Percentiles rank a stretch among this genome's conserved stretches.
Evolutionary conservation across 2,113 vertebrate species (phyloP).

Genomic region (Grammatotria lemairii): DNA sequence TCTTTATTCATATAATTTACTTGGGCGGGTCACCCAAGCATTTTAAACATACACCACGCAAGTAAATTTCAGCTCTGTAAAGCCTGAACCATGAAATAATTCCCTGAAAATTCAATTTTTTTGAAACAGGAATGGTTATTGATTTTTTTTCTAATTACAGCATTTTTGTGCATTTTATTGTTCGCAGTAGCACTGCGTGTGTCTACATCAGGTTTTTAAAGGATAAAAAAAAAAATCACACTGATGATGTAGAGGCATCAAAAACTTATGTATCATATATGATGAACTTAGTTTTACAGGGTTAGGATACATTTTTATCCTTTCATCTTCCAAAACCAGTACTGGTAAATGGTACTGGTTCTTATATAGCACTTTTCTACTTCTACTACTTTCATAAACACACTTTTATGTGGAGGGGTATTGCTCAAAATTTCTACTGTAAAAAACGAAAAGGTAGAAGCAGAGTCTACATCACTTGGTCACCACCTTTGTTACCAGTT

Average conservation of each 20-base stretch:
- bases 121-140: background rate
- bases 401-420: background rate
- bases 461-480: background rate
- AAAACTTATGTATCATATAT: background rate
- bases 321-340: background rate
- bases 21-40: background rate
- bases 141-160: background rate
- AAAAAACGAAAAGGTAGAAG: background rate
- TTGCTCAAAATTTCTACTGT: background rate
- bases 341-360: background rate
- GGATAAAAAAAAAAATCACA: background rate
- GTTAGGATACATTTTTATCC: background rate
- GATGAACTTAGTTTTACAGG: background rate
- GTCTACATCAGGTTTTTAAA: background rate
- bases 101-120: background rate
- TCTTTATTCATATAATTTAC: too few relatives aligned
- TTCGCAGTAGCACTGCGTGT: background rate
- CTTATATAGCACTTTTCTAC: background rate
- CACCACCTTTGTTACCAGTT: background rate
- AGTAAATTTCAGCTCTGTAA: background rate
- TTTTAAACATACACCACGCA: background rate
- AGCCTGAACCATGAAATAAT: background rate
- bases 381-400: background rate
- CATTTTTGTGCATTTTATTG: background rate
- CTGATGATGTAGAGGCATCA: background rate